Evolutionary conservation across 2,113 vertebrate species (phyloP).

Genomic region (Leucoraja erinaceus): DNA sequence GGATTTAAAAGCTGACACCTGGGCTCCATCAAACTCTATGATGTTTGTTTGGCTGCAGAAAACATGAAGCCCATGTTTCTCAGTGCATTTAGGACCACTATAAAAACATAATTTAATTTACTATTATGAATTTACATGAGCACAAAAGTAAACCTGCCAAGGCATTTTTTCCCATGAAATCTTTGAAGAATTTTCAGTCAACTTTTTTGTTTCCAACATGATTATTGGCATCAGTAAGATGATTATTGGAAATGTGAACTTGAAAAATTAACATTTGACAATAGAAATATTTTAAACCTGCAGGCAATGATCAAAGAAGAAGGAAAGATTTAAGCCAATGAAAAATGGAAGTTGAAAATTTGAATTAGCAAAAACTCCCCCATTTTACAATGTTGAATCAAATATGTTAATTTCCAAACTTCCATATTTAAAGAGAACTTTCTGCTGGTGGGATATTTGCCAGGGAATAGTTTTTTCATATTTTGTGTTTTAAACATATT

Average conservation of each 20-base stretch:
- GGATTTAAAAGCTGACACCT: slow-evolving; percentile 13
- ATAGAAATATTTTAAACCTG: background rate
- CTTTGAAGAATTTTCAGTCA: background rate
- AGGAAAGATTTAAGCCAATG: background rate
- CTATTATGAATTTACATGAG: background rate
- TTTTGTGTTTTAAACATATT: background rate
- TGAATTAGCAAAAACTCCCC: background rate
- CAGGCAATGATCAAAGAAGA: background rate
- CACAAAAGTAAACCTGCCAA: background rate
- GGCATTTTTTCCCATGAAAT: background rate
- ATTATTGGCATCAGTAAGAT: background rate
- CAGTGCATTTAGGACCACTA: background rate
- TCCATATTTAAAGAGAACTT: background rate
- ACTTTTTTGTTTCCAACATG: background rate
- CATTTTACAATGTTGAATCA: background rate
- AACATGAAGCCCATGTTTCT: background rate
- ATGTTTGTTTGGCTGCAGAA: slow-evolving; percentile 16
- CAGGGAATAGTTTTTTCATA: background rate
- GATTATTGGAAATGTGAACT: background rate
- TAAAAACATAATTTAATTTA: background rate
- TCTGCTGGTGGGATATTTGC: background rate
- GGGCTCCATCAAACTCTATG: background rate
- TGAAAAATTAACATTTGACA: background rate
- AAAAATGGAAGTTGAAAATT: background rate
- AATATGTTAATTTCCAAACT: background rate